Base-by-base conservation (phyloP, 2,113 vertebrate genomes). In the Chloropsis hardwickii region DNA sequence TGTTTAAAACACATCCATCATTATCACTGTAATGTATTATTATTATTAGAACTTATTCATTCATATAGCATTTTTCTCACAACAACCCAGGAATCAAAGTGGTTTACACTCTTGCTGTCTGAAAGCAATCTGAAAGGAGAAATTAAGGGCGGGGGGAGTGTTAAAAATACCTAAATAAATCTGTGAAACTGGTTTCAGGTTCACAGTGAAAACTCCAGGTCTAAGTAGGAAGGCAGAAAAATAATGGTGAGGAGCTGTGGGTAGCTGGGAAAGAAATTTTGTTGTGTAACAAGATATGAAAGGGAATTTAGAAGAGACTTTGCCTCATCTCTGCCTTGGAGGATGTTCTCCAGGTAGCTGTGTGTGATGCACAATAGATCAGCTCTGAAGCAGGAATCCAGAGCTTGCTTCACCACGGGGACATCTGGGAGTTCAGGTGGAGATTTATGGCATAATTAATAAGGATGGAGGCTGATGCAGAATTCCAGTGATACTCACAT, bases 1-100 rank as follows among this genome's bases (percentile, higher is more conserved):
- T 96, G 96, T 96, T 96, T 96, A 96, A 96, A 96, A 91, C 81
- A 94, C 94, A 95, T 97, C 96, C 95, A 91, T 97, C 95, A 96
- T 94, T 96, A 96, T 94, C 88, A 76, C 92, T 88, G 65, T 86
- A 95, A 96, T 96, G 88, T 85, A 88, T 93, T 94, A 94, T 93
- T 96, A 94, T 93, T 97, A 90, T 95, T 90, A 81, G 95, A 80
- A 96, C 94, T 95, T 97, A 96, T 94, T 94, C 88, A 94, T 92
- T 96, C 92, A 89, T 96, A 92, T 44, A 94, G 78, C 88, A 61
- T 94, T 97, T 90, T 92, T 71, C 74, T 83, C 74, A 88, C 91
- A 94, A 86, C 95, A 95, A 88, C 37, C 89, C 70, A 66, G 40
- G 91, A 96, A 96, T 97, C 86, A 66, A 93, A 94, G 88, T 74